Evolutionary conservation across 2,888 invertebrate species (phyloP), one percentile per base, ranked within the genome.

Genomic region (Heliothis peltigera): DNA sequence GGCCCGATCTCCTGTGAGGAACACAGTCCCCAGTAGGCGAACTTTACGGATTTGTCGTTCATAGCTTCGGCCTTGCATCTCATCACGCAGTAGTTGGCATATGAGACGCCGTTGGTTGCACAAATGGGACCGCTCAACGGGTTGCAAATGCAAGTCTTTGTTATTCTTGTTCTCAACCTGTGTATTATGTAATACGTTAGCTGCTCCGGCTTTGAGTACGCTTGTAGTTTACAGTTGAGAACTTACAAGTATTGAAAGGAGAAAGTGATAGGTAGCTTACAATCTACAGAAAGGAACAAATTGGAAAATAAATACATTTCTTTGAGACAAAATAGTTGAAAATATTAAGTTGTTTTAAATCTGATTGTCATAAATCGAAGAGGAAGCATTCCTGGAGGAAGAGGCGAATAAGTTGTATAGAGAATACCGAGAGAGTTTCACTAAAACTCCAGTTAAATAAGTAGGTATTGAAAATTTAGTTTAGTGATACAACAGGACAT

Each of bases 91-190:
- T 17, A n/a, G 19, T 47, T 60, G 39, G 19, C 2, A 21, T 39
- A 53, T 1, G 60, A 47, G 1, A 25, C 39, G 7, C 39, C 60
- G n/a, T 60, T 42, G 1, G 2, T 60, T 39, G 39, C 60, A 32
- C 60, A 60, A n/a, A 60, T 17, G 12, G 59, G 52, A 18, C 59
- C 22, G n/a, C 18, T 39, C n/a, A 35, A 4, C 0, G 60, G 60
- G 25, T 53, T 53, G 46, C 59, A 60, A 35, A 18, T 1, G 21
- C 59, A 60, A 15, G 15, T 46, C 4, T 22, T 46, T 32, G 32
- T 32, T 46, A 35, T 15, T 12, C 2, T n/a, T 18, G 52, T 15
- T 47, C 44, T 47, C n/a, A 47, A 46, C 35, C 51, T 59, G 32
- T 21, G n/a, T 19, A 22, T 46, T 32, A 44, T 54, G 43, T 43